These are phyloP conservation scores for Pyrgus malvae DNA, from an alignment of 2,888 invertebrate genomes.

Conservation along the genomic window DNA sequence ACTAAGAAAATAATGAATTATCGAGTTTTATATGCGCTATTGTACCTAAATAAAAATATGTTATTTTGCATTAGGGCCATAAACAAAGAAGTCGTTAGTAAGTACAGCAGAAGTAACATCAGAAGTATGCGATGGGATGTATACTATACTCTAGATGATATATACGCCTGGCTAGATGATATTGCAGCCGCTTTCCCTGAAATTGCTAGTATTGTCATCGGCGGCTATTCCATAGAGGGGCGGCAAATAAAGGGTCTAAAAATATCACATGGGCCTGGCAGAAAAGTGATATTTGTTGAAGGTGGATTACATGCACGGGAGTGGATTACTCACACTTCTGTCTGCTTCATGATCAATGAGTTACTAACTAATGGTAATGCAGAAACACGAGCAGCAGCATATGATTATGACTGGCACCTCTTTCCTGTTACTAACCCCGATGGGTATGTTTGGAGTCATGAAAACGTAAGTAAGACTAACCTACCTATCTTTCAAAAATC, in stretches of 20 bases:
- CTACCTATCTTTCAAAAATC: too few relatives aligned
- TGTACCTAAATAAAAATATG: too few relatives aligned
- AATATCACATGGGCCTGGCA: slow-evolving; percentile 61
- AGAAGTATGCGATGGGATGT: slow-evolving; percentile 78
- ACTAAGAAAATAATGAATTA: too few relatives aligned
- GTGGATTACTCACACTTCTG: slow-evolving; percentile 86
- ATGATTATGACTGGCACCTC: slow-evolving; percentile 87
- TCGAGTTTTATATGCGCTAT: too few relatives aligned
- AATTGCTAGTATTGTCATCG: slow-evolving; percentile 59
- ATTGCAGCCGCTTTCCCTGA: slow-evolving; percentile 68
- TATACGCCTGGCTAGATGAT: slow-evolving; percentile 81
- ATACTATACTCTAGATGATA: slow-evolving; percentile 83
- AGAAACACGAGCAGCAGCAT: slow-evolving; percentile 68
- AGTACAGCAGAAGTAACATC: slow-evolving; percentile 47
- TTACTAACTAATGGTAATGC: slow-evolving; percentile 78
- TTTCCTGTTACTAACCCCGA: slow-evolving; percentile 90
- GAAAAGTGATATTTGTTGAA: slow-evolving; percentile 62
- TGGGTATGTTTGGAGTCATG: slow-evolving; percentile 87
- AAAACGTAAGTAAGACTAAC: slow-evolving; percentile 53
- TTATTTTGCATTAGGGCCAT: slow-evolving; percentile 59
- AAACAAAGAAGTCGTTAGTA: slow-evolving; percentile 65
- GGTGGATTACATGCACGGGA: slow-evolving; percentile 88
- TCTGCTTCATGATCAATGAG: slow-evolving; percentile 83
- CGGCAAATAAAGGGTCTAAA: slow-evolving; percentile 73
- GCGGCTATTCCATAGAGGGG: slow-evolving; percentile 72